Base-by-base conservation (phyloP, 2,797 vertebrate species). In the Carduelis carduelis region DNA sequence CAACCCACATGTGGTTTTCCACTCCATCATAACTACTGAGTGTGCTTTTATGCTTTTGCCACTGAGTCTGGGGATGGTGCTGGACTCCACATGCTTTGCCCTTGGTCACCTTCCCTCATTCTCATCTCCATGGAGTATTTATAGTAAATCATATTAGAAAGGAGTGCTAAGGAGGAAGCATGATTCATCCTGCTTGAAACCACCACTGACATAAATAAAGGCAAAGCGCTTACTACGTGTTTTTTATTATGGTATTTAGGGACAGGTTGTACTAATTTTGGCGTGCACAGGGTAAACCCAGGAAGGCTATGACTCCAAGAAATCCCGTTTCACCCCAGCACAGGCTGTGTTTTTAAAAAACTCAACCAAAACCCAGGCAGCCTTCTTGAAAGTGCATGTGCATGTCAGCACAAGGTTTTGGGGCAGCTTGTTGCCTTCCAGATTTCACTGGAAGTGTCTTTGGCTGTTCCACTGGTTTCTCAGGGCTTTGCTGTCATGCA, bases 121-220 rank as follows among this genome's bases (percentile, higher is more conserved):
- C 94, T 92, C 82, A 30, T 50, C 85, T 69, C 85, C 39, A n/a
- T 52, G n/a, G 91, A 93, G 97, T 98, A 97, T 98, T 98, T 97
- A 97, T 97, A 98, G 97, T 97, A 97, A 97, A 97, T 97, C 94
- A 91, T 97, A 95, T 97, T 97, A 97, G 97, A 96, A 97, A 95
- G 95, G 93, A 92, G 96, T 32, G 87, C 96, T 96, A 96, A 97
- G 93, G 96, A 96, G 96, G 97, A 97, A 95, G 96, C 6, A 60
- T 98, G 98, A 98, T 97, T 98, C 97, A 98, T 97, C 87, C 96
- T 95, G 95, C 97, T 96, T 95, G 96, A 97, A 97, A 95, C 96
- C 95, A 34, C 90, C 39, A 43, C 96, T 95, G 97, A 95, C 97
- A 97, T 92, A 97, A 97, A 97, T 96, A 95, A 96, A 96, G 96